Evolutionary conservation across 1,140 invertebrate species (phyloP).

Genomic region (Pissodes strobi): DNA sequence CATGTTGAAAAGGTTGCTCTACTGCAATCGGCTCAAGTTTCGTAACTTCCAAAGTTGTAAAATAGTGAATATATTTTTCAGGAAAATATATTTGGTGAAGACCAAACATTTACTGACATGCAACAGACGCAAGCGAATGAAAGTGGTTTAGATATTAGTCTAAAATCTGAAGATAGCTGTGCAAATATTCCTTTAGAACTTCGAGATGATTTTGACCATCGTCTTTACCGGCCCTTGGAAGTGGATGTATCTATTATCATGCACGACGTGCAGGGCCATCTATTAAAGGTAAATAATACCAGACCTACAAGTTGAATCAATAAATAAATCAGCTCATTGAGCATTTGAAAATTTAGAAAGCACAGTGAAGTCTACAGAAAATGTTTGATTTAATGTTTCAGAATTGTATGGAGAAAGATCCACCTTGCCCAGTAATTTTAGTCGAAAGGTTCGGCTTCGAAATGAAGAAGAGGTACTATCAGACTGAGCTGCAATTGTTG

Average conservation of each 20-base stretch:
- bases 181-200: slow-evolving; percentile 49
- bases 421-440: slow-evolving; percentile 87
- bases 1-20: too few relatives aligned
- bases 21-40: too few relatives aligned
- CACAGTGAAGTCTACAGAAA: neutral
- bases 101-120: slow-evolving; percentile 93
- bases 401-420: slow-evolving; percentile 84
- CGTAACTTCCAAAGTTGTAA: too few relatives aligned
- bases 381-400: too few relatives aligned
- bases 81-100: slow-evolving; percentile 96
- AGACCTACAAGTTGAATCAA: neutral
- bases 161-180: slow-evolving; percentile 46
- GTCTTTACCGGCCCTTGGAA: slow-evolving; percentile 85
- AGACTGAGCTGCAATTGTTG: slow-evolving; percentile 89
- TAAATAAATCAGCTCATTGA: neutral
- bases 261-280: slow-evolving; percentile 92
- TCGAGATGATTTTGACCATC: slow-evolving; percentile 73
- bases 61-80: slow-evolving; percentile 56
- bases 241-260: slow-evolving; percentile 93
- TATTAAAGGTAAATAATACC: slow-evolving; percentile 72
- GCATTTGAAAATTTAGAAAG: neutral
- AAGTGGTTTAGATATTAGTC: slow-evolving; percentile 39
- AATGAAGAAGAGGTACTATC: slow-evolving; percentile 91
- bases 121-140: slow-evolving; percentile 61
- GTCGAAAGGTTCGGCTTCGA: slow-evolving; percentile 94